A percentile compares a stretch with the other conserved stretches of the same genome.
Conservation (phyloP, 2,888 invertebrate species). For the Sepiola atlantica region DNA sequence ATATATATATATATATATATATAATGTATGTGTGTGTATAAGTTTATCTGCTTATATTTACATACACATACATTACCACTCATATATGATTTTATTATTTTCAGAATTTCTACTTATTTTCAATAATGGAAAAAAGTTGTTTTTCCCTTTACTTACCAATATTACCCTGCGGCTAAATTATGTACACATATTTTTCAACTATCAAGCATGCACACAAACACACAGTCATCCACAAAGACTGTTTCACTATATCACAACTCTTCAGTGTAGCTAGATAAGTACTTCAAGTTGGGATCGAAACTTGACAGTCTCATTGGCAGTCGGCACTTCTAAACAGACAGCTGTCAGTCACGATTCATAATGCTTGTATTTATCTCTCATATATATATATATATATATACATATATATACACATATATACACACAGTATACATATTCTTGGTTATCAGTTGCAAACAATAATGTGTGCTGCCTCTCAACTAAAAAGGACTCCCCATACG, state of each 20-base stretch:
- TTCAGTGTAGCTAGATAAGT: too few species aligned
- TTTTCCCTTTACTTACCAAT: neutral
- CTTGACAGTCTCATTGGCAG: neutral
- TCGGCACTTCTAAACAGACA: neutral
- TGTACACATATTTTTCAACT: neutral
- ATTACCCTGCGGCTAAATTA: neutral
- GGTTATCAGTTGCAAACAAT: too few species aligned
- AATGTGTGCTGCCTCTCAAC: too few species aligned
- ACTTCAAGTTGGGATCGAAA: too few species aligned
- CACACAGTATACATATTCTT: too few species aligned
- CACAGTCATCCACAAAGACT: neutral
- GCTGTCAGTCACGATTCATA: too few species aligned
- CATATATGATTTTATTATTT: neutral
- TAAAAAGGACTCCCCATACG: too few species aligned
- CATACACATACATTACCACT: neutral
- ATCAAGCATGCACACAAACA: neutral
- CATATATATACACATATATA: neutral
- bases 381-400: conserved; percentile 39
- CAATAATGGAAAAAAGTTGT: neutral
- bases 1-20: neutral
- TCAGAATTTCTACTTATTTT: neutral
- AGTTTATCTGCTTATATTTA: neutral
- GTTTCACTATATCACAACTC: neutral
- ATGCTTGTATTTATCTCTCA: neutral
- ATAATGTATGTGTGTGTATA: neutral